Base-by-base conservation (phyloP, 2,888 invertebrate species). In the Ethmia dodecea region DNA sequence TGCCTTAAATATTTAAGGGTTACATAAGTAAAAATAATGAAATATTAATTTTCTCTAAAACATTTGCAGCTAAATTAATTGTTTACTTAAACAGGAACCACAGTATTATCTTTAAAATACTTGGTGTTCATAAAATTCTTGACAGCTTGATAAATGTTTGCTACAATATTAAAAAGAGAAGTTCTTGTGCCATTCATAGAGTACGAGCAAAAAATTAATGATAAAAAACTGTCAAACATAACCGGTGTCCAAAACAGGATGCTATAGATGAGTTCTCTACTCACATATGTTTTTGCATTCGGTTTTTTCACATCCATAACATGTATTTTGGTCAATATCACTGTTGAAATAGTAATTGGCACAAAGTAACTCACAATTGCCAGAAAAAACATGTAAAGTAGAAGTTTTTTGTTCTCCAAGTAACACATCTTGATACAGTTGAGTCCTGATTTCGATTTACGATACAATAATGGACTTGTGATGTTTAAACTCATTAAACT, bases 191-290 rank as follows among this genome's bases (percentile, higher is more conserved):
- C 67, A 37, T 73, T 63, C 60, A 68, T 76, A 1, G 70, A 52
- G 39, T 76, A 80, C 0, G 80, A 68, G 57, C 86, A 86, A 24
- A 80, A 40, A 29, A 79, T 53, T 8, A 83, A 45, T 1, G 84
- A 78, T 4, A 86, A 37, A 50, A 81, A 73, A 18, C 77, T 77
- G 40, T 86, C 83, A 51, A 86, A 75, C 72, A 84, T 76, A 0
- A 80, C 74, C 0, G 86, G 86, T 11, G 75, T 77, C 86, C 86
- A 86, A 49, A 86, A 81, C 9, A 86, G 47, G 27, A 86, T 55
- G 37, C 79, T 86, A 33, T 79, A 86, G 9, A 86, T 40, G n/a
- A 83, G 38, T 42, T 84, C 81, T 33, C 78, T 58, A 10, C 64
- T 74, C 1, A 80, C 70, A 64, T 69, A 74, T 1, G 61, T 70